Percentiles rank a stretch among this genome's conserved stretches.
phyloP scores from a whole-genome alignment of 1,140 invertebrate species.

The Drosophila micromelanica region DNA sequence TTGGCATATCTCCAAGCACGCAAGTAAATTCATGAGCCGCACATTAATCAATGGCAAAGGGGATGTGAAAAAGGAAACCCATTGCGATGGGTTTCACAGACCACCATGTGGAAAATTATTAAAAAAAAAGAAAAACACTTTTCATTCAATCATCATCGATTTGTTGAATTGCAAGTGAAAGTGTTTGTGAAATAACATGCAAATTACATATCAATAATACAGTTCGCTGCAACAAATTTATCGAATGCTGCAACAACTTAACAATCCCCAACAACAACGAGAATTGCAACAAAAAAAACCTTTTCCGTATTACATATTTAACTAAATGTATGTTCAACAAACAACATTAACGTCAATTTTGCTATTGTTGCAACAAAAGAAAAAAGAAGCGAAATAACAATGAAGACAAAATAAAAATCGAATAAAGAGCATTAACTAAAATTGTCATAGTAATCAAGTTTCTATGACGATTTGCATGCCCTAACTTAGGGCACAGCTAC shows the following conservation, averaged over 20 bases:
- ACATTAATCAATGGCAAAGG: slow-evolving; percentile 17
- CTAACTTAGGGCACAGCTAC: neutral
- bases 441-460: slow-evolving; percentile 2
- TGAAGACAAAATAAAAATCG: slow-evolving; percentile 6
- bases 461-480: slow-evolving; percentile 1
- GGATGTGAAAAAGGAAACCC: slow-evolving; percentile 11
- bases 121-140: slow-evolving; percentile 1
- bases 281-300: neutral
- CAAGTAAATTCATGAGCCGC: slow-evolving; percentile 22
- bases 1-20: slow-evolving; percentile 15
- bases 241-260: neutral
- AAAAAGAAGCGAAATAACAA: slow-evolving; percentile 16
- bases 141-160: slow-evolving; percentile 17
- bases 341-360: slow-evolving; percentile 31
- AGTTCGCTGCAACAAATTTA: neutral
- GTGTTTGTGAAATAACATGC: slow-evolving; percentile 10
- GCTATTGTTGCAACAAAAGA: slow-evolving; percentile 31
- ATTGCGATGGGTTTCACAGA: neutral
- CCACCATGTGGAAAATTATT: neutral
- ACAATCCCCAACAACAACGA: neutral
- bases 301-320: slow-evolving; percentile 1
- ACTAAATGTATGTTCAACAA: slow-evolving; percentile 3
- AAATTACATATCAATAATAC: slow-evolving; percentile 5
- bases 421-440: slow-evolving; percentile 21
- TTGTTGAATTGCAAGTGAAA: slow-evolving; percentile 30